Conservation (phyloP, 2,797 vertebrate genomes). For the Anabas testudineus region DNA sequence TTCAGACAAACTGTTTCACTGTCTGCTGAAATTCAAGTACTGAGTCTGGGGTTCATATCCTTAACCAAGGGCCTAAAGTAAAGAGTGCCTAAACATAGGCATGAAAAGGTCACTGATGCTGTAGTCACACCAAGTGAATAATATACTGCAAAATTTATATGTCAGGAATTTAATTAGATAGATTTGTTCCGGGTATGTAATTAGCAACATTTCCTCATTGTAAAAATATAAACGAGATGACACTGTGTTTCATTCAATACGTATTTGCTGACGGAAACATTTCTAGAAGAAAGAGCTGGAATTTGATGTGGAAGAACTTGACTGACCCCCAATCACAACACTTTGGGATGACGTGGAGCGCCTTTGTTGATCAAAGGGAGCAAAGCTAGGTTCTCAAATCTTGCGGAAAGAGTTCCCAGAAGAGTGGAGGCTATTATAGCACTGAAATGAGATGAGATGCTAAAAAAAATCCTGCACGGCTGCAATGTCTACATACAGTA, state of each 20-base stretch:
- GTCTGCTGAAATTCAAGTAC: too few relatives aligned
- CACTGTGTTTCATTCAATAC: not conserved
- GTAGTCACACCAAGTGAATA: too few relatives aligned
- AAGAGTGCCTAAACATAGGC: too few relatives aligned
- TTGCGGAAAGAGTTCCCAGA: not conserved
- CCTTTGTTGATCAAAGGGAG: slow-evolving; percentile 14
- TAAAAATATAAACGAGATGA: not conserved
- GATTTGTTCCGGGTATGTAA: not conserved
- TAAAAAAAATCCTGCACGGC: not conserved
- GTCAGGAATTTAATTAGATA: too few relatives aligned
- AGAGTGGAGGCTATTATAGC: not conserved
- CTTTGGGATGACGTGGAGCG: slow-evolving; percentile 34
- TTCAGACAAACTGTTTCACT: not conserved
- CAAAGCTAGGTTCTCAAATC: not conserved
- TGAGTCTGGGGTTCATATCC: too few relatives aligned
- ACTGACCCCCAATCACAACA: slow-evolving; percentile 16
- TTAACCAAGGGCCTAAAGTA: too few relatives aligned
- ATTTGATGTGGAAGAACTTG: slow-evolving; percentile 11
- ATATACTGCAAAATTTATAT: too few relatives aligned
- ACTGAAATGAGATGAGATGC: not conserved
- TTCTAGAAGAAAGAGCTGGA: not conserved
- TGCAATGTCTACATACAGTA: not conserved
- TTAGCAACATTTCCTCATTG: not conserved
- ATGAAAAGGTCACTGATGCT: too few relatives aligned
- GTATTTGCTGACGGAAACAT: not conserved